Conservation (phyloP, 2,888 invertebrate genomes). For the Acanthopleura granulata region DNA sequence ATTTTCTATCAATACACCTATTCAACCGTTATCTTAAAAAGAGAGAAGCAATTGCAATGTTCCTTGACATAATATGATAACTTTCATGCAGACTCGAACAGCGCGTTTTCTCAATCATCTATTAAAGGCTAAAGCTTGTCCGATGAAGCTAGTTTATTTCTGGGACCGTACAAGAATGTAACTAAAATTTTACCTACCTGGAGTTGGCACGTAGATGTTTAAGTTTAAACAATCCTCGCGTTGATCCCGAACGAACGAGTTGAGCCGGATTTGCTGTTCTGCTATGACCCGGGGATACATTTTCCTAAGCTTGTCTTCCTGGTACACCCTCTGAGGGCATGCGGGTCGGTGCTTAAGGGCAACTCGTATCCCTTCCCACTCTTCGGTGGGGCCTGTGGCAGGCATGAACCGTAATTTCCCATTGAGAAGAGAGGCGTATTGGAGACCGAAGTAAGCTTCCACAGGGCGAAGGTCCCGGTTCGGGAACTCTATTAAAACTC, state of each 20-base stretch:
- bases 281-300: conserved; percentile 81
- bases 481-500: conserved; percentile 69
- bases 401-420: conserved; percentile 95
- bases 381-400: conserved; percentile 89
- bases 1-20: too few species aligned
- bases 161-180: neutral
- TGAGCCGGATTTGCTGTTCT: conserved; percentile 85
- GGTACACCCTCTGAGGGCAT: conserved; percentile 87
- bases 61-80: too few species aligned
- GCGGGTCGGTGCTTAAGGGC: conserved; percentile 80
- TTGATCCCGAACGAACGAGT: conserved; percentile 82
- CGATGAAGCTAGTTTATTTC: too few species aligned
- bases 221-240: conserved; percentile 97
- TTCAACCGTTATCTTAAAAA: too few species aligned
- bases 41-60: too few species aligned
- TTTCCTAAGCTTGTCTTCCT: conserved; percentile 82
- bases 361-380: conserved; percentile 84
- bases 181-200: conserved; percentile 78
- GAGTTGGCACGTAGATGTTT: conserved; percentile 94
- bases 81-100: too few species aligned
- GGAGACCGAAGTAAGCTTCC: conserved; percentile 89
- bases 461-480: conserved; percentile 74
- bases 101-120: too few species aligned
- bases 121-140: too few species aligned
- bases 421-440: conserved; percentile 92